Evolutionary conservation across 2,113 vertebrate species (phyloP).

Genomic region (Sinocyclocheilus rhinocerous): DNA sequence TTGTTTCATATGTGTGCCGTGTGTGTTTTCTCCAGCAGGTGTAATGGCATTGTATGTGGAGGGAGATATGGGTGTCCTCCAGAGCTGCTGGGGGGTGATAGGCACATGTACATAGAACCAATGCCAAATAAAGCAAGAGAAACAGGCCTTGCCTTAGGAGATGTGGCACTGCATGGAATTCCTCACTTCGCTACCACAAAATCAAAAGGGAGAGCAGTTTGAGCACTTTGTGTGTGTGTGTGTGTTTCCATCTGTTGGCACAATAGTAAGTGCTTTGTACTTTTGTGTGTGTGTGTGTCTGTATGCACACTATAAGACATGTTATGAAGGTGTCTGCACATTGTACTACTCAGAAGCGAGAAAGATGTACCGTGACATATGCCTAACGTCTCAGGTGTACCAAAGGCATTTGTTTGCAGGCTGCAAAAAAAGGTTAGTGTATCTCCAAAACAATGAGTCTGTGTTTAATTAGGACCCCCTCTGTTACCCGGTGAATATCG

Average conservation of each 20-base stretch:
- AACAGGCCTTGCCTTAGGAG: constrained; percentile 57
- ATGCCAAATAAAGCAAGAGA: constrained; percentile 55
- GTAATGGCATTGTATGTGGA: constrained; percentile 55
- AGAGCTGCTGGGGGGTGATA: constrained; percentile 59
- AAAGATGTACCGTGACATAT: neutral
- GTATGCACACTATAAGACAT: neutral
- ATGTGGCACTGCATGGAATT: constrained; percentile 55
- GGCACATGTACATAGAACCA: constrained; percentile 58
- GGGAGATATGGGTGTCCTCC: constrained; percentile 59
- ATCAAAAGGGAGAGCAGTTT: constrained; percentile 24
- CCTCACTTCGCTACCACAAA: constrained; percentile 35
- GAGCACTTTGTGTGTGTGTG: neutral
- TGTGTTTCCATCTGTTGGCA: constrained; percentile 17
- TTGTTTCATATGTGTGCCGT: constrained; percentile 23
- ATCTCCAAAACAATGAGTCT: constrained; percentile 41
- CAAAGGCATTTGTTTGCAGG: constrained; percentile 5
- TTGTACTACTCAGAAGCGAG: neutral
- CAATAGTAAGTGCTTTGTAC: neutral
- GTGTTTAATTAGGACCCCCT: constrained; percentile 67
- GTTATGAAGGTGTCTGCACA: neutral
- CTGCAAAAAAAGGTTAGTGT: constrained; percentile 27
- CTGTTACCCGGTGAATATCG: constrained; percentile 66
- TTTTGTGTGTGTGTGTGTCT: too few relatives aligned
- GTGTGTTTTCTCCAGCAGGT: constrained; percentile 53
- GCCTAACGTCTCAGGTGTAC: neutral